Evolutionary conservation across 2,797 vertebrate genomes (phyloP), one percentile per base, ranked within the genome.

Genomic region (Xenops minutus): DNA sequence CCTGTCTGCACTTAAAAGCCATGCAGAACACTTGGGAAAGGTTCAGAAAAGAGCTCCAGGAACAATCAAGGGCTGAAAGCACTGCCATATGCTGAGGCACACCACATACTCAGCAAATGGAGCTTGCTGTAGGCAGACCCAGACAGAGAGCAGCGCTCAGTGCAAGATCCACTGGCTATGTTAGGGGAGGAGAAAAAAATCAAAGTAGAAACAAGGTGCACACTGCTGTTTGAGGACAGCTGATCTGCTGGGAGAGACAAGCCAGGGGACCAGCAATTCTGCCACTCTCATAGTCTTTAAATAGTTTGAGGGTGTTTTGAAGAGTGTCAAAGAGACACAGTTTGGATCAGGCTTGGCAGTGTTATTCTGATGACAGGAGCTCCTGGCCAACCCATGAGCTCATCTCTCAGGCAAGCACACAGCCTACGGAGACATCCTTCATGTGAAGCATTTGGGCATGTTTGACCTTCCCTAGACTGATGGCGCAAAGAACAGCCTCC

Each of bases 11-110:
- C 59, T 86, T 76, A 51, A 67, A 88, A 66, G 36, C 34, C 64
- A 59, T 2, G 36, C 58, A 37, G 69, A 90, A 74, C 1, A 13
- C 43, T 73, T 89, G 71, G 51, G 63, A 75, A 78, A 73, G 41
- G 68, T 26, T 83, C 72, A 88, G 75, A 55, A 74, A 77, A 93
- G 56, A 83, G 44, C 75, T 91, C 46, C 55, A 81, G 85, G 66
- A 94, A 51, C 49, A 68, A 48, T 20, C 46, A 58, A 81, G 55
- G 51, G 41, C 36, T 76, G 88, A 32, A 92, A 83, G 59, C 62
- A 61, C 12, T 94, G 78, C 78, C 80, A 63, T 82, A 49, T 48
- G 78, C 80, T 9, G 10, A 76, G 74, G 68, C 59, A 85, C 2
- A 0, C 56, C 64, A 69, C 0, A 0, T 54, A 59, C 36, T 86